Evolutionary conservation across 2,797 vertebrate species (phyloP).

Genomic region (Tauraco hartlaubi): DNA sequence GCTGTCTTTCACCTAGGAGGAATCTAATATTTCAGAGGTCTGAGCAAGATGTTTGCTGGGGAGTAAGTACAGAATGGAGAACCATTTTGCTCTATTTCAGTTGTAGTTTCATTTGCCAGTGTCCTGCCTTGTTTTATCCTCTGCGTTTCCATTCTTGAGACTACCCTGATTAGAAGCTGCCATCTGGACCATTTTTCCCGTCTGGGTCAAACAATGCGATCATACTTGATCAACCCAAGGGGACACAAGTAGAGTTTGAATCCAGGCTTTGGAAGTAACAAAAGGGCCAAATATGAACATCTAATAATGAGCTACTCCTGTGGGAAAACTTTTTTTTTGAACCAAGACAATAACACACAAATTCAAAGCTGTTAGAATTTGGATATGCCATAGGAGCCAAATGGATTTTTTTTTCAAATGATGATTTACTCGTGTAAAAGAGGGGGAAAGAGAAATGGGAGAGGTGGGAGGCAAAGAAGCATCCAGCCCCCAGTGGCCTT

Average conservation of each 20-base stretch:
- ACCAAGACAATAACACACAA: neutral
- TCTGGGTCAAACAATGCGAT: neutral
- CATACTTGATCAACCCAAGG: neutral
- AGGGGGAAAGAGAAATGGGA: neutral
- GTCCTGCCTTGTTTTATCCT: neutral
- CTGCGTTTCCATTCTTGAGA: neutral
- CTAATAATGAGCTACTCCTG: neutral
- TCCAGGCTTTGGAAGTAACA: neutral
- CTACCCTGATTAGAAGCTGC: neutral
- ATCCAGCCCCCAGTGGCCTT: slow-evolving; percentile 63
- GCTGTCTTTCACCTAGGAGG: neutral
- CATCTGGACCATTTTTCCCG: neutral
- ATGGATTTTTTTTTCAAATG: slow-evolving; percentile 5
- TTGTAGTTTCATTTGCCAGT: neutral
- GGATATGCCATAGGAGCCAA: neutral
- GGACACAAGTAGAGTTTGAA: neutral
- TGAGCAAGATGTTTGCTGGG: neutral
- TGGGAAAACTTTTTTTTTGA: neutral
- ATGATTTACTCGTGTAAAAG: slow-evolving; percentile 9
- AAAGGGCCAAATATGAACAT: neutral
- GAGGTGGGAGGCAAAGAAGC: neutral
- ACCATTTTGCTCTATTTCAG: neutral
- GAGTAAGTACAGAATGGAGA: neutral
- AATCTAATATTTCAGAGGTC: neutral
- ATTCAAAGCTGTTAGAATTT: neutral